Percentiles rank a stretch among this genome's conserved stretches.
These are phyloP conservation scores for Mugil cephalus DNA, from an alignment of 2,113 vertebrate species.

Conservation along the genomic window DNA sequence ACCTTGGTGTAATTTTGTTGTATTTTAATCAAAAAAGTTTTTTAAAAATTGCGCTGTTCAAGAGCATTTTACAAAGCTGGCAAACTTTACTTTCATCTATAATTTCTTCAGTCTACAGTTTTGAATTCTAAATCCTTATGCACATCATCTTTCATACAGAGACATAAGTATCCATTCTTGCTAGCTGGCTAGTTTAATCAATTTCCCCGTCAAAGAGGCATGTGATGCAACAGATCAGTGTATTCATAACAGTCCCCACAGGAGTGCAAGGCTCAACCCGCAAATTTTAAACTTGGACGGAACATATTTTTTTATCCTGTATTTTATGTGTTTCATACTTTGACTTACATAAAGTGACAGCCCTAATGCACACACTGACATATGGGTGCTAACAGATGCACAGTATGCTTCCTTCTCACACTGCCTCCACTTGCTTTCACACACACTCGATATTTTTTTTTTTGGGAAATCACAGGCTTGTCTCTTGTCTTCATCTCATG, in stretches of 20 bases:
- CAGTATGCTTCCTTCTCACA: not conserved
- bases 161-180: not conserved
- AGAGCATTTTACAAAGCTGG: not conserved
- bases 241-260: not conserved
- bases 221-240: not conserved
- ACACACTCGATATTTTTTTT: constrained; percentile 20
- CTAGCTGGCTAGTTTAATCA: not conserved
- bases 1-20: too few relatives aligned
- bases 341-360: not conserved
- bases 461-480: constrained; percentile 2
- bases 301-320: not conserved
- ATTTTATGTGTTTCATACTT: not conserved
- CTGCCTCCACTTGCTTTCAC: constrained; percentile 10
- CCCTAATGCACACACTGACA: constrained; percentile 1
- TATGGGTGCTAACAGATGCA: constrained; percentile 7
- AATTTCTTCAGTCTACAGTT: not conserved
- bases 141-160: not conserved
- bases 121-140: not conserved
- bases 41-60: not conserved
- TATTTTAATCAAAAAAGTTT: too few relatives aligned
- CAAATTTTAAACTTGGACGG: not conserved
- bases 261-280: not conserved
- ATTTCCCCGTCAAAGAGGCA: not conserved
- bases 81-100: not conserved
- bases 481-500: constrained; percentile 21